A percentile compares a stretch with the other conserved stretches of the same genome.
Evolutionary conservation across 2,888 invertebrate genomes (phyloP).

Genomic region (Notocelia uddmanniana): DNA sequence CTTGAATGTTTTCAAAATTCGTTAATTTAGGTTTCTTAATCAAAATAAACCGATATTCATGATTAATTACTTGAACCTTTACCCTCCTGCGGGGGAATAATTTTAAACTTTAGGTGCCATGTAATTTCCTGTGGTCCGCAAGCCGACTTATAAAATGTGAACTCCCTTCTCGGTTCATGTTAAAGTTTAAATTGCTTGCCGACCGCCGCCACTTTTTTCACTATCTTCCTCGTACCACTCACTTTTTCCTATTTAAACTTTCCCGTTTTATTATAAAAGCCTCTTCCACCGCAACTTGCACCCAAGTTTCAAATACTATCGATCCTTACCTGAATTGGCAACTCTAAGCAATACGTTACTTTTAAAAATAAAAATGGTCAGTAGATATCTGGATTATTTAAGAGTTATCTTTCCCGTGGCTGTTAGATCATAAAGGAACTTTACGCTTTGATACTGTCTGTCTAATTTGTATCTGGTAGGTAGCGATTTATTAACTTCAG

Average conservation of each 20-base stretch:
- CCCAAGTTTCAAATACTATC: conserved; percentile 54
- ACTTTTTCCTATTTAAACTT: conserved; percentile 85
- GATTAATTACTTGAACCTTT: conserved; percentile 30
- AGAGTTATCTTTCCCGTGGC: background rate
- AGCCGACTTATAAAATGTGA: conserved; percentile 75
- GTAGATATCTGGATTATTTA: background rate
- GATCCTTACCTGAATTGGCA: conserved; percentile 18
- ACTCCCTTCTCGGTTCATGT: conserved; percentile 65
- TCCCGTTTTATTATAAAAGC: conserved; percentile 77
- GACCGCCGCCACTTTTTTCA: conserved; percentile 72
- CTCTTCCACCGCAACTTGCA: conserved; percentile 58
- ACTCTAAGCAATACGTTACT: background rate
- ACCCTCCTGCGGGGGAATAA: conserved; percentile 53
- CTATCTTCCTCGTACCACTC: conserved; percentile 77
- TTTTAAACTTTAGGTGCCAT: conserved; percentile 66
- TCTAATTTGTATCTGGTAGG: too few species aligned
- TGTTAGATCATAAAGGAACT: too few species aligned
- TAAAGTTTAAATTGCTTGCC: conserved; percentile 79
- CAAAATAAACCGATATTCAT: conserved; percentile 13
- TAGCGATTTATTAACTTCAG: too few species aligned
- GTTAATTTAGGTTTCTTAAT: background rate
- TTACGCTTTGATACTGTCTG: too few species aligned
- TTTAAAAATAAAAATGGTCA: background rate
- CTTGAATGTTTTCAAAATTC: too few species aligned
- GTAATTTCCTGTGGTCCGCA: conserved; percentile 67